Evolutionary conservation across 2,113 vertebrate genomes (phyloP).

Genomic region (Ailurus styani): DNA sequence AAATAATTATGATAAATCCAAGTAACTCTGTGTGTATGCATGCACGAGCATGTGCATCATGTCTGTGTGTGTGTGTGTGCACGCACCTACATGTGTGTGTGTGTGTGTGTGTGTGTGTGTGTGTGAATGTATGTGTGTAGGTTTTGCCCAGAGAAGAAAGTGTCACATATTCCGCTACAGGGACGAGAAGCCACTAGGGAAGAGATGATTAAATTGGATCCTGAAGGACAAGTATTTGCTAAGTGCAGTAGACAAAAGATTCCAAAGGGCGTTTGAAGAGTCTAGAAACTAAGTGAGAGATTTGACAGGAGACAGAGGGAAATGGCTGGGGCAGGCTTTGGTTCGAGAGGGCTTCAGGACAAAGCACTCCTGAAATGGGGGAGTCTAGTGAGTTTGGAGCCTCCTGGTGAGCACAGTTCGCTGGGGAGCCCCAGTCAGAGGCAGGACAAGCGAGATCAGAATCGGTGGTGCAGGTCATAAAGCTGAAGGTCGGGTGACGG

Average conservation of each 20-base stretch:
- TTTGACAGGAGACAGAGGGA: background rate
- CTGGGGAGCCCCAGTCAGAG: too few species aligned
- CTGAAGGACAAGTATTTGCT: background rate
- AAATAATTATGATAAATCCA: background rate
- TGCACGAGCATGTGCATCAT: too few species aligned
- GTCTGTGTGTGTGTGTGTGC: background rate
- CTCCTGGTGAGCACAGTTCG: too few species aligned
- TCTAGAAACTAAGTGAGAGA: background rate
- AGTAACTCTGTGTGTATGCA: background rate
- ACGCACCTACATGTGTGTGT: background rate
- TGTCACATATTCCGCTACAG: background rate
- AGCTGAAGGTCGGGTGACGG: background rate
- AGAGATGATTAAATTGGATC: background rate
- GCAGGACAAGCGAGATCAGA: background rate
- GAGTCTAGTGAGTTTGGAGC: background rate
- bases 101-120: background rate
- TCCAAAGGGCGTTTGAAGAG: background rate
- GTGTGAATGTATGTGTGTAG: background rate
- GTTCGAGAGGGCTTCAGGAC: background rate
- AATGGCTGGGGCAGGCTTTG: background rate
- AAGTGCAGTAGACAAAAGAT: background rate
- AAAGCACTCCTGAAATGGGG: background rate
- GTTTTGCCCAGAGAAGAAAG: background rate
- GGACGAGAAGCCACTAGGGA: background rate
- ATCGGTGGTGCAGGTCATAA: rapidly evolving